phyloP scores from a whole-genome alignment of 2,113 vertebrate genomes.

The Sapayoa aenigma region DNA sequence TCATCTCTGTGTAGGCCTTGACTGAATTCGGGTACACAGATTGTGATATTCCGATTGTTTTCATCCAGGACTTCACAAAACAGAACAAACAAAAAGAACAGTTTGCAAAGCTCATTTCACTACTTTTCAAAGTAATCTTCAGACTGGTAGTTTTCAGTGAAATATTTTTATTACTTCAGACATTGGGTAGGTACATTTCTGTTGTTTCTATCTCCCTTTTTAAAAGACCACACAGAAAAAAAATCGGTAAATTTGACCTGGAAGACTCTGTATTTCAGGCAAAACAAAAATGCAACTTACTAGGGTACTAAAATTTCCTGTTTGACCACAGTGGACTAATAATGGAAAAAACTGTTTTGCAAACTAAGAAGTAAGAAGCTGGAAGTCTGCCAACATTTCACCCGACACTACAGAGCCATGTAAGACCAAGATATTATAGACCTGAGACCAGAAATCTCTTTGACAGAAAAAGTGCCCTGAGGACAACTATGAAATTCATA shows the following conservation, averaged over 20 bases:
- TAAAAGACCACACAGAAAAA: not conserved
- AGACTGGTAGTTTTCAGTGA: not conserved
- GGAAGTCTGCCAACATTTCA: not conserved
- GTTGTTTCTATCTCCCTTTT: not conserved
- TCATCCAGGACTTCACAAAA: slow-evolving; percentile 70
- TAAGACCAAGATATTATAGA: not conserved
- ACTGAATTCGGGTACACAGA: slow-evolving; percentile 86
- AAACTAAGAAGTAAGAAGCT: not conserved
- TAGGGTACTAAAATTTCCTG: not conserved
- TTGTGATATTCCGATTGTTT: slow-evolving; percentile 81
- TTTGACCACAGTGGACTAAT: not conserved
- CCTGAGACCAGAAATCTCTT: not conserved
- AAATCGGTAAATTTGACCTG: not conserved
- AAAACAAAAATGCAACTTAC: not conserved
- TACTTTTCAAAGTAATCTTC: not conserved
- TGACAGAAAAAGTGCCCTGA: not conserved
- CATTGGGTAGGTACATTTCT: not conserved
- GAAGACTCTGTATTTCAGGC: not conserved
- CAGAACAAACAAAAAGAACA: not conserved
- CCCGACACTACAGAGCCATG: not conserved
- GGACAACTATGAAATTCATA: not conserved
- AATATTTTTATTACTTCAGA: not conserved
- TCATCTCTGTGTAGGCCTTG: slow-evolving; percentile 83
- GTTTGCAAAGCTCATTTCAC: not conserved
- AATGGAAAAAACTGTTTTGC: not conserved